Percentiles rank a stretch among this genome's conserved stretches.
Evolutionary conservation across 2,113 vertebrate genomes (phyloP).

Genomic region (Helogale parvula): DNA sequence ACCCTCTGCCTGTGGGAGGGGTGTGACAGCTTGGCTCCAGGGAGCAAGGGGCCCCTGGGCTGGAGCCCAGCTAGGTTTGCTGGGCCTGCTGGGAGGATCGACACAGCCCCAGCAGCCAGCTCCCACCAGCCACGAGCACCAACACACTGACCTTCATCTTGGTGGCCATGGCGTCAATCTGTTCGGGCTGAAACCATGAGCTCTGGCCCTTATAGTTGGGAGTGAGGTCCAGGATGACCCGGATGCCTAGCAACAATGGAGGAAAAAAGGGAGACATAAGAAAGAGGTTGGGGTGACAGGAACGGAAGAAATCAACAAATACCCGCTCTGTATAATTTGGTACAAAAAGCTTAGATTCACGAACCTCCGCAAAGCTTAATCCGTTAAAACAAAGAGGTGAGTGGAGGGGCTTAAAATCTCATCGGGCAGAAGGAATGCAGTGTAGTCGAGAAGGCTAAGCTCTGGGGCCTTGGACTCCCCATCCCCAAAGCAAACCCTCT

Average conservation of each 20-base stretch:
- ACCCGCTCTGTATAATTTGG: not conserved
- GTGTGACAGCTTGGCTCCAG: not conserved
- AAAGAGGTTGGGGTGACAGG: not conserved
- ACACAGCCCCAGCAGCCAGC: too few relatives aligned
- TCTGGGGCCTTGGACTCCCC: not conserved
- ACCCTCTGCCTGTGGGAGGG: not conserved
- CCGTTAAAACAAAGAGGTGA: not conserved
- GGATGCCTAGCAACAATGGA: slow-evolving; percentile 84
- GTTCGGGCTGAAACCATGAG: slow-evolving; percentile 83
- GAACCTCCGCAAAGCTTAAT: not conserved
- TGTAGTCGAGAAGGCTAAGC: not conserved
- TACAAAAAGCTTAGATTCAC: not conserved
- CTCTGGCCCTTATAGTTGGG: slow-evolving; percentile 86
- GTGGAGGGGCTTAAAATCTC: too few relatives aligned
- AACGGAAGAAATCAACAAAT: not conserved
- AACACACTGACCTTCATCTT: slow-evolving; percentile 75
- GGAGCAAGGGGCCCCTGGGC: not conserved
- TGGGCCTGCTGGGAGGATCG: not conserved
- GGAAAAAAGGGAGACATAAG: not conserved
- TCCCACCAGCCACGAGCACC: not conserved
- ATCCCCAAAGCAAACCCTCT: not conserved
- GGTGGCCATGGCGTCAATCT: not conserved
- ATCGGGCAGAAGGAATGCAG: fast-evolving
- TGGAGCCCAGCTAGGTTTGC: not conserved
- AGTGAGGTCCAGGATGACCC: slow-evolving; percentile 91